Evolutionary conservation across 1,140 invertebrate genomes (phyloP).

Genomic region (Philopotamus ludificatus): DNA sequence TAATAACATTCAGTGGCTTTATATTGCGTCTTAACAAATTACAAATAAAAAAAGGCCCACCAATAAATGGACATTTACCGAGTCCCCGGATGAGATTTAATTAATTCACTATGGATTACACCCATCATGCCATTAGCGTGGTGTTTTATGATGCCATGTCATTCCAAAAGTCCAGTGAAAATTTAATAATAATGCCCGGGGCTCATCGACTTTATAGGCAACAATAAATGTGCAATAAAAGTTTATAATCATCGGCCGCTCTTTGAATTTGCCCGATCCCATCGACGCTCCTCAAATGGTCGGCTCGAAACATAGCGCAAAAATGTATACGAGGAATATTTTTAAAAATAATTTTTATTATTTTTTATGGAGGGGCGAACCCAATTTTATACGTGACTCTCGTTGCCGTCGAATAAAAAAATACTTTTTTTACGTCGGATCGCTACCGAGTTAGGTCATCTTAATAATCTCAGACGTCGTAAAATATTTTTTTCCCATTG

Average conservation of each 20-base stretch:
- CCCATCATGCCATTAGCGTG: conserved; percentile 13
- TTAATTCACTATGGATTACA: conserved; percentile 10
- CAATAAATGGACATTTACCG: background rate
- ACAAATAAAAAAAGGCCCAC: background rate
- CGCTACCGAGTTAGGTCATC: conserved; percentile 19
- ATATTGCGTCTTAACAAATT: background rate
- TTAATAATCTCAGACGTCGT: background rate
- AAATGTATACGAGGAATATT: conserved; percentile 3
- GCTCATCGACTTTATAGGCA: conserved; percentile 30
- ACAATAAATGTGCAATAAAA: conserved; percentile 36
- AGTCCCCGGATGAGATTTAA: background rate
- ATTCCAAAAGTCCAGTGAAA: conserved; percentile 5
- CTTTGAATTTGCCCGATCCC: background rate
- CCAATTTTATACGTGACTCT: conserved; percentile 26
- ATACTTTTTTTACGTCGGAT: conserved; percentile 15
- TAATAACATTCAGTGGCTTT: background rate
- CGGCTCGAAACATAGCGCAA: background rate
- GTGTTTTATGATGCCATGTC: conserved; percentile 23
- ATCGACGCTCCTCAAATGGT: conserved; percentile 5
- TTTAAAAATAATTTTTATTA: background rate
- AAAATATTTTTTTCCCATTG: background rate
- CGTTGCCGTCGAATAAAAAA: conserved; percentile 15
- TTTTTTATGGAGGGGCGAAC: conserved; percentile 14
- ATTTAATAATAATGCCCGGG: conserved; percentile 15
- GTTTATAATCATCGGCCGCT: conserved; percentile 28